These are phyloP conservation scores for Periplaneta americana DNA, from an alignment of 1,140 invertebrate species.

Conservation along the genomic window DNA sequence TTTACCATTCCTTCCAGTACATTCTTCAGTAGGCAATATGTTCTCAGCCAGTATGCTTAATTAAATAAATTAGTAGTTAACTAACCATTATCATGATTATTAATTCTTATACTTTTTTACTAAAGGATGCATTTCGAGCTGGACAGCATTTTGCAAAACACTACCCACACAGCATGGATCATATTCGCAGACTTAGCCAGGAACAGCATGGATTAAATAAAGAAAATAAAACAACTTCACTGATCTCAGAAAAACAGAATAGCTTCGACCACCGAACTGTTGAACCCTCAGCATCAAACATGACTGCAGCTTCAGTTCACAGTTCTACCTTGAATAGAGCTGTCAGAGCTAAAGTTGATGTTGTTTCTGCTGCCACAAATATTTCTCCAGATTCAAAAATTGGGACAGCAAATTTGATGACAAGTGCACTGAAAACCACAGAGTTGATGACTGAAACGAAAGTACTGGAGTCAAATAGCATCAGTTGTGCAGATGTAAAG, in stretches of 20 bases:
- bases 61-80: slow-evolving; percentile 6
- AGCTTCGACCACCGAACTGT: not conserved
- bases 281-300: not conserved
- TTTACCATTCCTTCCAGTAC: no score
- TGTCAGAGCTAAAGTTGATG: not conserved
- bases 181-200: slow-evolving; percentile 2
- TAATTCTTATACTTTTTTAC: slow-evolving; percentile 15
- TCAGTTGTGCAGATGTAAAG: not conserved
- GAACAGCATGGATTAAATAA: not conserved
- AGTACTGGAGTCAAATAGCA: not conserved
- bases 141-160: slow-evolving; percentile 76
- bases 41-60: not conserved
- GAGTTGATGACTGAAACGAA: not conserved
- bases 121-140: slow-evolving; percentile 63
- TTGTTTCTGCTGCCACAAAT: no score
- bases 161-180: slow-evolving; percentile 54
- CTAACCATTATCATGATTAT: slow-evolving; percentile 1
- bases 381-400: not conserved
- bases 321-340: not conserved
- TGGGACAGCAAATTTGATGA: not conserved
- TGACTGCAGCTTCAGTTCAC: not conserved
- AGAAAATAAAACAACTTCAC: not conserved
- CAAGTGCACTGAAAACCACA: not conserved
- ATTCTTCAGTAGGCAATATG: no score
- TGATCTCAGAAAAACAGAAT: not conserved